Base-by-base conservation (phyloP, 2,888 invertebrate species). In the Andrena camellia region DNA sequence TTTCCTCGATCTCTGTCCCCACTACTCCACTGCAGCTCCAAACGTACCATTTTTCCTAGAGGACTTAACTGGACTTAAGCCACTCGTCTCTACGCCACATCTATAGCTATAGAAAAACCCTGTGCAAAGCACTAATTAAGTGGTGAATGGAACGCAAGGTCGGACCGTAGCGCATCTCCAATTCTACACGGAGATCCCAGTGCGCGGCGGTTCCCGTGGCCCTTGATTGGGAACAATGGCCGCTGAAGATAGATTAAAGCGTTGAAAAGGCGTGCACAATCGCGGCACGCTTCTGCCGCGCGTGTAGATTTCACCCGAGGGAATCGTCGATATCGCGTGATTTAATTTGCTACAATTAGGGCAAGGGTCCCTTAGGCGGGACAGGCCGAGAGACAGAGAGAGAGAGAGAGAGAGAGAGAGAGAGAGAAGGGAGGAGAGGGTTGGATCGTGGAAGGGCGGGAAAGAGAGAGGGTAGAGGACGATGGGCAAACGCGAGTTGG, bases 271-370 rank as follows among this genome's bases (percentile, higher is more conserved):
- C 86, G 81, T 76, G 78, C 78, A 76, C 80, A 81, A 88, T 88
- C 86, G 82, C 50, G 82, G 84, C 87, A 83, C 88, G 86, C 86
- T 75, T 81, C 69, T 59, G 76, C 57, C 72, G 71, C 57, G 72
- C 66, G 70, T 73, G 80, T 77, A 33, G 74, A 84, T 86, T 82
- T 62, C 66, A 69, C 73, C 88, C 87, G 81, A 83, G 87, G 87
- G 87, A 86, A 84, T 83, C 82, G 68, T 90, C 89, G 89, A 89
- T 90, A 88, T 90, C 86, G 91, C 90, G 91, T 91, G 93, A 93
- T 93, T 93, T 92, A 93, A 93, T 93, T 93, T 90, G 91, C 91
- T 90, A 88, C 92, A 93, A 93, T 93, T 93, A 91, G 91, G 91
- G 86, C 90, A 90, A 87, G 88, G 86, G 81, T 83, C 83, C 82